Evolutionary conservation across 1,140 invertebrate genomes (phyloP).

Genomic region (Hermatobates lingyangjiaoensis): DNA sequence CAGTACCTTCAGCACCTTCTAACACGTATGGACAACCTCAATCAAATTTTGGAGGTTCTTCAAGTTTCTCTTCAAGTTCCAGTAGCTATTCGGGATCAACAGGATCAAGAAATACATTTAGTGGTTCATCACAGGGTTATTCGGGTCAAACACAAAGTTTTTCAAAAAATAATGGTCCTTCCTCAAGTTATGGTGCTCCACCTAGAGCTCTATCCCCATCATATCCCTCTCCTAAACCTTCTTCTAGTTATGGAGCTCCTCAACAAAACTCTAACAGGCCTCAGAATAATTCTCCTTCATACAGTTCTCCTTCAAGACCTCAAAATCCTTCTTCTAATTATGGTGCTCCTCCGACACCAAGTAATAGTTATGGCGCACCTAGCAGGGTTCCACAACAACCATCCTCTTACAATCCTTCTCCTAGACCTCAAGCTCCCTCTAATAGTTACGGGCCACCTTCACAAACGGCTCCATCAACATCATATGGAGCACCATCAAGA

Average conservation of each 20-base stretch:
- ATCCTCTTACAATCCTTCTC: neutral
- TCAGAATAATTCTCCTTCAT: neutral
- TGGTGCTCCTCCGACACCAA: slow-evolving; percentile 12
- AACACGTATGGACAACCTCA: slow-evolving; percentile 5
- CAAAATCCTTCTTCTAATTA: slow-evolving; percentile 7
- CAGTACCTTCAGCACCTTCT: slow-evolving; percentile 8
- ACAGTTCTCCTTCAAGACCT: neutral
- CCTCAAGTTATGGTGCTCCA: slow-evolving; percentile 12
- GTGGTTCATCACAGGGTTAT: slow-evolving; percentile 1
- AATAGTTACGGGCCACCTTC: slow-evolving; percentile 11
- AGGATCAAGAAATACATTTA: neutral
- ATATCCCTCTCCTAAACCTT: slow-evolving; percentile 8
- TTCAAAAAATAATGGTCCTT: slow-evolving; percentile 1
- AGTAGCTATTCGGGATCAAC: neutral
- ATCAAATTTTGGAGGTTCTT: slow-evolving; percentile 2
- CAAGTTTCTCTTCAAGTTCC: slow-evolving; percentile 12
- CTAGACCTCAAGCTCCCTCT: slow-evolving; percentile 4
- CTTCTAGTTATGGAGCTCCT: slow-evolving; percentile 14
- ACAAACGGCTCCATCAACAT: neutral
- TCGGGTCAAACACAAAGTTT: slow-evolving; percentile 3
- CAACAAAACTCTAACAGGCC: no score
- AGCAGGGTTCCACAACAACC: neutral
- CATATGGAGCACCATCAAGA: neutral
- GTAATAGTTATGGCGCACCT: slow-evolving; percentile 2
- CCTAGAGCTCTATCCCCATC: slow-evolving; percentile 6